Evolutionary conservation across 2,888 invertebrate genomes (phyloP), one percentile per base, ranked within the genome.

Genomic region (Mimachlamys varia): DNA sequence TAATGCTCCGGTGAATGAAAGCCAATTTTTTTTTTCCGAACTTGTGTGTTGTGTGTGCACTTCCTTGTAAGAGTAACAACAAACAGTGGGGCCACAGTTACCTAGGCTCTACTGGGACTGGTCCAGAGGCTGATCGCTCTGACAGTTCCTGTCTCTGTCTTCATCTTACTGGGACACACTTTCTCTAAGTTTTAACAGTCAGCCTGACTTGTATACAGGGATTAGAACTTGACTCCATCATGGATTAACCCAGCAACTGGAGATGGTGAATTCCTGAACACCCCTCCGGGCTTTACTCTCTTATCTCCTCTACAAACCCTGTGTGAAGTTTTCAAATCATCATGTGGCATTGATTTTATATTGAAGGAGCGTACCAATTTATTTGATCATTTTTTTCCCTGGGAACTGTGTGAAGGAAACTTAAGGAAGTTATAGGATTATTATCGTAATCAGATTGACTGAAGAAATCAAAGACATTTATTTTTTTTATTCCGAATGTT

Each of bases 41-140:
- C 76, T 76, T 76, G 76, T 76, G 76, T 76, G 76, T 76, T 76
- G 76, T 76, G 33, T 76, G 76, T 76, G 76, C 76, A 76, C 76
- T 76, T 76, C 76, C 76, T 15, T 19, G 76, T 76, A 76, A 76
- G 76, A 76, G 22, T 76, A 76, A 33, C 76, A 76, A 76, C 76
- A 76, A 76, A 76, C 76, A 5, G 22, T 19, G 15, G 62, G 62
- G 62, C 62, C 62, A 62, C 62, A 22, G 76, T 27, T 76, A 76
- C 76, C 76, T 76, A 33, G 76, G 33, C 76, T 76, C 76, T 27
- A 33, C 76, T 76, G 76, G 76, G 76, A 33, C 76, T 33, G 76
- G 76, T 76, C 76, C 76, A 22, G 76, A 76, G 76, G 76, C 76
- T 76, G 76, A 76, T 33, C 27, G 19, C 76, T 76, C 76, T 33